phyloP scores from a whole-genome alignment of 2,888 invertebrate species.

The Drosophila siamana region DNA sequence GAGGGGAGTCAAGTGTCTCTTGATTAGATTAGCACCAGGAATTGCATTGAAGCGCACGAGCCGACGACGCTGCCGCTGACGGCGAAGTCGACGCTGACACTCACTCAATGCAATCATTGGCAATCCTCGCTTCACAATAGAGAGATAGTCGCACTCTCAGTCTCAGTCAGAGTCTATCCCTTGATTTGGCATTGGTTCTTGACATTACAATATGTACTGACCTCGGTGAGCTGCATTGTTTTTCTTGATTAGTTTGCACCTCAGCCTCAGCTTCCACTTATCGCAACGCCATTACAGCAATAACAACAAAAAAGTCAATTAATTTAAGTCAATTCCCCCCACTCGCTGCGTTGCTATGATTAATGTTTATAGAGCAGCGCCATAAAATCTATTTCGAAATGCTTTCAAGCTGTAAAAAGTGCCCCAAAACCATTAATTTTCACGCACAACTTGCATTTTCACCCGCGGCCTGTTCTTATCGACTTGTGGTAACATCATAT shows the following conservation, averaged over 20 bases:
- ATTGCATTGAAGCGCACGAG: constrained; percentile 56
- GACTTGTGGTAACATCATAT: constrained; percentile 6
- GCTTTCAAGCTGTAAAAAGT: constrained; percentile 34
- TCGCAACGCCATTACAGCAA: constrained; percentile 7
- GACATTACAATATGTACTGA: constrained; percentile 24
- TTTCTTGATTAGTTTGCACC: constrained; percentile 28
- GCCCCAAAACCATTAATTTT: constrained; percentile 41
- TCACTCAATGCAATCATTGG: not conserved
- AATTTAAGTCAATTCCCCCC: constrained; percentile 35
- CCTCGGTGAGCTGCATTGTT: constrained; percentile 35
- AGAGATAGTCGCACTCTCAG: not conserved
- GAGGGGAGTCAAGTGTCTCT: constrained; percentile 50
- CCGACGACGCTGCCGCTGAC: constrained; percentile 30
- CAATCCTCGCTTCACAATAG: not conserved
- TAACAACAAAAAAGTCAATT: constrained; percentile 36
- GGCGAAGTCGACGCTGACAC: constrained; percentile 35
- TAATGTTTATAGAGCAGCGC: constrained; percentile 36
- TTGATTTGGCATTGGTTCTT: constrained; percentile 18
- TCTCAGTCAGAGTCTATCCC: not conserved
- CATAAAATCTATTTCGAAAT: constrained; percentile 49
- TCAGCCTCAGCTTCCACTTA: constrained; percentile 5
- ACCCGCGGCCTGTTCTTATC: constrained; percentile 32
- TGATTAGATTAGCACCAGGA: constrained; percentile 65
- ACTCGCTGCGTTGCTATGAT: constrained; percentile 20
- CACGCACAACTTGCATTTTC: constrained; percentile 51